A percentile compares a stretch with the other conserved stretches of the same genome.
phyloP scores from a whole-genome alignment of 2,113 vertebrate species.

The Ctenomys sociabilis region DNA sequence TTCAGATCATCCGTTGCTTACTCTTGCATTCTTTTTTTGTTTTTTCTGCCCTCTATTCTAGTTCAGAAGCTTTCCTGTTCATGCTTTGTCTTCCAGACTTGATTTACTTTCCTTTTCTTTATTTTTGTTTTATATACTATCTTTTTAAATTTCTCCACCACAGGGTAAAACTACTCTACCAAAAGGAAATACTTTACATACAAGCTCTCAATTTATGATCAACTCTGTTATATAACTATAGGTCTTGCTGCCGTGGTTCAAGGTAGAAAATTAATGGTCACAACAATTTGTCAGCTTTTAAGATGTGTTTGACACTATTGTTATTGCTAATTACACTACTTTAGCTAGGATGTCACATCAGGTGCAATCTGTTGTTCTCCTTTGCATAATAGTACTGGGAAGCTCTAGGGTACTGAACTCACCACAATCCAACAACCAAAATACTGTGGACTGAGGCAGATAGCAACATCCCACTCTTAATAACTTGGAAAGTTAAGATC shows the following conservation, averaged over 20 bases:
- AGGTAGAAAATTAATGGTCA: not conserved
- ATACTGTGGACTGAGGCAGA: not conserved
- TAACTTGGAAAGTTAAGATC: not conserved
- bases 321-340: not conserved
- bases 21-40: not conserved
- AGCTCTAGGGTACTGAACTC: not conserved
- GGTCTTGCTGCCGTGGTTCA: not conserved
- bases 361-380: not conserved
- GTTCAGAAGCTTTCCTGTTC: not conserved
- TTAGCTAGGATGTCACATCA: not conserved
- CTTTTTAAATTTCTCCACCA: not conserved
- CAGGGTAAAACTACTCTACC: not conserved
- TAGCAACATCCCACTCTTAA: not conserved
- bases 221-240: not conserved
- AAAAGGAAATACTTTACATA: not conserved
- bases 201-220: not conserved
- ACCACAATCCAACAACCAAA: not conserved
- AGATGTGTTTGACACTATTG: not conserved
- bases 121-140: not conserved
- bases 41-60: not conserved
- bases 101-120: not conserved
- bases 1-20: not conserved
- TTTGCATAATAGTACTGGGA: not conserved
- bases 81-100: not conserved
- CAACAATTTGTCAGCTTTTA: not conserved